phyloP scores from a whole-genome alignment of 2,888 invertebrate species.

The Pristionchus entomophagus region DNA sequence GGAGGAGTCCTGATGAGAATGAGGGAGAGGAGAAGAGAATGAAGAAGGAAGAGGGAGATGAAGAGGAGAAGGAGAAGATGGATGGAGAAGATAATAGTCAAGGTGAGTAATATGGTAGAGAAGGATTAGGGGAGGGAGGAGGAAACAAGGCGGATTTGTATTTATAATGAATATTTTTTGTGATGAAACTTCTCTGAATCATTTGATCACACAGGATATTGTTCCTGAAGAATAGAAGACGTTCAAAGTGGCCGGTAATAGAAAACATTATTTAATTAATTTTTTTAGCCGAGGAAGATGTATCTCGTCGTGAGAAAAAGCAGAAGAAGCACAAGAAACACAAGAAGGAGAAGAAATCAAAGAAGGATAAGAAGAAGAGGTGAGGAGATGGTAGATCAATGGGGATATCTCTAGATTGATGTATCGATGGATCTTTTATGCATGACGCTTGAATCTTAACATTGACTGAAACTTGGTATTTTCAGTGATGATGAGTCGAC shows the following conservation, averaged over 20 bases:
- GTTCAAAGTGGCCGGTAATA: too few relatives aligned
- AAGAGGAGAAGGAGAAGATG: slow-evolving; percentile 44
- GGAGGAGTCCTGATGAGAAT: neutral
- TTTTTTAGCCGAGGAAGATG: neutral
- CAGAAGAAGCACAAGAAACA: slow-evolving; percentile 58
- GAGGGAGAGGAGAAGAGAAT: slow-evolving; percentile 25
- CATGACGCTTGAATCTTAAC: too few relatives aligned
- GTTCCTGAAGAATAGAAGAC: too few relatives aligned
- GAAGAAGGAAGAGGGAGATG: slow-evolving; percentile 40
- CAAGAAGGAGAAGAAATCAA: slow-evolving; percentile 61
- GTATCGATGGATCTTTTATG: too few relatives aligned
- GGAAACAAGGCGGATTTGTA: too few relatives aligned
- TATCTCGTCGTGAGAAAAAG: slow-evolving; percentile 29
- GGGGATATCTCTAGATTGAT: too few relatives aligned
- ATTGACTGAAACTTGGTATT: neutral
- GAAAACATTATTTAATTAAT: neutral
- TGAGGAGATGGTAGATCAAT: neutral
- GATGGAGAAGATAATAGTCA: neutral
- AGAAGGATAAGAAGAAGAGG: slow-evolving; percentile 51
- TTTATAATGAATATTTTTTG: too few relatives aligned
- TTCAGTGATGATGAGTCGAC: slow-evolving; percentile 46
- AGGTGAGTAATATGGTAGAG: neutral
- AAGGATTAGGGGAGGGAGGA: too few relatives aligned
- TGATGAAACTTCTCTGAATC: too few relatives aligned
- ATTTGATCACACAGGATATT: too few relatives aligned